These are phyloP conservation scores for Ranitomeya imitator DNA, from an alignment of 2,113 vertebrate genomes.

Conservation along the genomic window DNA sequence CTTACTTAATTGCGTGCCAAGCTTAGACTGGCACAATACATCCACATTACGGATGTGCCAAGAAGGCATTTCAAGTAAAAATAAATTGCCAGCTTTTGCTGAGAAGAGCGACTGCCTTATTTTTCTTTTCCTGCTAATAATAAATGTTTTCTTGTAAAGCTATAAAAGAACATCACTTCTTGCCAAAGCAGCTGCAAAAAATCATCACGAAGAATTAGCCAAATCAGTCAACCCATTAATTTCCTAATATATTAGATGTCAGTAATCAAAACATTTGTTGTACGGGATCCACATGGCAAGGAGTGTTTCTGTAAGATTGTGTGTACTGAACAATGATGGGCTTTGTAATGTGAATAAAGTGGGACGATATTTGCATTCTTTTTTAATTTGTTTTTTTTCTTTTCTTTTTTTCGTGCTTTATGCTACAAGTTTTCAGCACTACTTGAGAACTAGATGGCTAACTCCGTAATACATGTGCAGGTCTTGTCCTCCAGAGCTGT, in stretches of 20 bases:
- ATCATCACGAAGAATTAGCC: conserved; percentile 30
- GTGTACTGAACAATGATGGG: not conserved
- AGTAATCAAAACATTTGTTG: conserved; percentile 46
- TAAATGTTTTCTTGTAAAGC: conserved; percentile 37
- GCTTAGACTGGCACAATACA: not conserved
- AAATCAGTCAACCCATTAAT: conserved; percentile 51
- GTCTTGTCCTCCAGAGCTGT: not conserved
- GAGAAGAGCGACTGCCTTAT: conserved; percentile 7
- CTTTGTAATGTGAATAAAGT: not conserved
- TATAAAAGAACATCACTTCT: not conserved
- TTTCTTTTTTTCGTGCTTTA: not conserved
- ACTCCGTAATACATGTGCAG: not conserved
- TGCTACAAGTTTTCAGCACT: not conserved
- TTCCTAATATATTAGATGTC: conserved; percentile 35
- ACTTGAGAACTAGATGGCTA: not conserved
- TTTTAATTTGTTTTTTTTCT: not conserved
- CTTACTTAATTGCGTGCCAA: not conserved
- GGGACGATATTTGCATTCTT: not conserved
- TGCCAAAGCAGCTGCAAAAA: conserved; percentile 46
- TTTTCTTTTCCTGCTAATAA: conserved; percentile 31
- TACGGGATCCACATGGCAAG: not conserved
- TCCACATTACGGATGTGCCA: conserved; percentile 19
- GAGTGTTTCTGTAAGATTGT: conserved; percentile 30
- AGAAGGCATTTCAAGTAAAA: conserved; percentile 1
- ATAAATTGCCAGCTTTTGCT: not conserved